Conservation (phyloP, 2,797 vertebrate genomes). For the Ataeniobius toweri region DNA sequence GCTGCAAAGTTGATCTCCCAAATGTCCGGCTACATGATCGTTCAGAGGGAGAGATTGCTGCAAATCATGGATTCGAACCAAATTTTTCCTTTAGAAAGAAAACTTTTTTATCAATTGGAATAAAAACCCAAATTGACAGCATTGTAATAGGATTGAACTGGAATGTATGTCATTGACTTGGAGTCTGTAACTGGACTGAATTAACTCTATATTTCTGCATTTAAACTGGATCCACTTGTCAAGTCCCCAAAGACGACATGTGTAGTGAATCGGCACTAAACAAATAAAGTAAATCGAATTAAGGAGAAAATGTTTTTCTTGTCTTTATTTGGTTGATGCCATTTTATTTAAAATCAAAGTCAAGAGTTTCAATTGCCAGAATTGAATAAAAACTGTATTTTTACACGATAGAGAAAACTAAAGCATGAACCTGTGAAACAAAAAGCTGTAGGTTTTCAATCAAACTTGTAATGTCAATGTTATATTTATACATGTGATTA, state of each 20-base stretch:
- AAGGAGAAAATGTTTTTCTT: background rate
- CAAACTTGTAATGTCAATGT: constrained; percentile 15
- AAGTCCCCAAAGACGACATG: background rate
- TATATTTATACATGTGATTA: constrained; percentile 18
- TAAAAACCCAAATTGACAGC: too few relatives aligned
- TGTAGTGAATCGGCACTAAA: too few relatives aligned
- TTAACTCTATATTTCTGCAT: too few relatives aligned
- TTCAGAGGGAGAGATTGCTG: too few relatives aligned
- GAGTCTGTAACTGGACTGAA: too few relatives aligned
- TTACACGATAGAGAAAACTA: constrained; percentile 24
- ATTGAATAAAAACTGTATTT: constrained; percentile 28
- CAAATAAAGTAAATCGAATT: background rate
- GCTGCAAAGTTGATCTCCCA: too few relatives aligned
- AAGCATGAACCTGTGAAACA: constrained; percentile 28
- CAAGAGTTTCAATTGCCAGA: constrained; percentile 50
- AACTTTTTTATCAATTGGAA: too few relatives aligned
- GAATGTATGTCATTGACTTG: too few relatives aligned
- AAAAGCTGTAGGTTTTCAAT: constrained; percentile 16
- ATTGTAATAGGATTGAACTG: too few relatives aligned
- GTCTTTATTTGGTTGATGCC: constrained; percentile 51
- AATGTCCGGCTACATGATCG: too few relatives aligned
- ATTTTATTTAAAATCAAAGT: constrained; percentile 19
- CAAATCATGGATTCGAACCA: too few relatives aligned
- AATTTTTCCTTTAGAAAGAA: too few relatives aligned
- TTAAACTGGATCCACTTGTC: background rate